Evolutionary conservation across 2,113 vertebrate species (phyloP).

Genomic region (Thoracochromis brauschi): DNA sequence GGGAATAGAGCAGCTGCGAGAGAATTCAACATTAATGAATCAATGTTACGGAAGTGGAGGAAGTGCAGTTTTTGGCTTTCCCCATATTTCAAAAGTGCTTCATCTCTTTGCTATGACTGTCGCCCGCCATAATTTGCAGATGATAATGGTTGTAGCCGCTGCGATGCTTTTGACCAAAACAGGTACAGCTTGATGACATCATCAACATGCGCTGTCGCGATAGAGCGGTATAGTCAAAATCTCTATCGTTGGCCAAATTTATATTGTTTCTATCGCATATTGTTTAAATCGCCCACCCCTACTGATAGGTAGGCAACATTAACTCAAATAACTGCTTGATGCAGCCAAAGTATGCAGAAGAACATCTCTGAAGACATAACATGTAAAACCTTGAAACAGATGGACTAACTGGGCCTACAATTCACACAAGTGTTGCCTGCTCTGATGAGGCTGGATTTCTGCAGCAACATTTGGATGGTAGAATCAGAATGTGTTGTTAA

Average conservation of each 20-base stretch:
- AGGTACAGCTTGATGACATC: too few species aligned
- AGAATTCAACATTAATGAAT: too few species aligned
- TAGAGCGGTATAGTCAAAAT: fast-evolving
- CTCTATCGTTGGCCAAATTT: fast-evolving
- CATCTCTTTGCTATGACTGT: too few species aligned
- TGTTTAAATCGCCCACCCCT: fast-evolving
- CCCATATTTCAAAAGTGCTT: too few species aligned
- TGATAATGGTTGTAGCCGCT: too few species aligned
- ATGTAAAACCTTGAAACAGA: fast-evolving
- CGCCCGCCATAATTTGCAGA: too few species aligned
- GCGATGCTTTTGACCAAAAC: too few species aligned
- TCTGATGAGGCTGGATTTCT: background rate
- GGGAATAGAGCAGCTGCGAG: too few species aligned
- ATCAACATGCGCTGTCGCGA: background rate
- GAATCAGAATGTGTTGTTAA: background rate
- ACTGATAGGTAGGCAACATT: fast-evolving
- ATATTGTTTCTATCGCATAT: fast-evolving
- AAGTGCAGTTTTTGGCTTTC: too few species aligned
- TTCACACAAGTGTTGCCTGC: background rate
- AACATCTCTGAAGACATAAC: background rate
- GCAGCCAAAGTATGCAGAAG: background rate
- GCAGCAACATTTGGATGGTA: background rate
- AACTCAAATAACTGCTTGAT: background rate
- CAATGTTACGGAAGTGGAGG: too few species aligned
- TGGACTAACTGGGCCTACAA: background rate